Evolutionary conservation across 2,888 invertebrate genomes (phyloP).

Genomic region (Agrochola litura): DNA sequence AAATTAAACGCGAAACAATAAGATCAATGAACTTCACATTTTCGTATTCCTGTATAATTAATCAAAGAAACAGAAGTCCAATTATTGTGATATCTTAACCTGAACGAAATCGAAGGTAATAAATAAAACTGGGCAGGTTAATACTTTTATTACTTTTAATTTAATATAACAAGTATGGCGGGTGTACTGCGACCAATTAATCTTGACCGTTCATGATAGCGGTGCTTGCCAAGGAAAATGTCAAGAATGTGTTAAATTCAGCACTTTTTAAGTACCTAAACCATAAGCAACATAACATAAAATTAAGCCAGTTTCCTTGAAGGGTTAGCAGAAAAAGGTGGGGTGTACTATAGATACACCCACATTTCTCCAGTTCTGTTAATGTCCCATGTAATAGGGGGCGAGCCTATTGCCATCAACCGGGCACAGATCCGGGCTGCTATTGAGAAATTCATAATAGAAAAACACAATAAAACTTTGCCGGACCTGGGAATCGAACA

Average conservation of each 20-base stretch:
- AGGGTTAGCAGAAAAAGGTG: neutral
- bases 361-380: neutral
- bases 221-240: neutral
- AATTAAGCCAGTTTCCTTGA: neutral
- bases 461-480: neutral
- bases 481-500: neutral
- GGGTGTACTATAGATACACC: neutral
- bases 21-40: conserved; percentile 61
- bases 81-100: conserved; percentile 62
- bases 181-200: conserved; percentile 1
- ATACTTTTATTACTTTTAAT: conserved; percentile 38
- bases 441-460: neutral
- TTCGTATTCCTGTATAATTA: conserved; percentile 53
- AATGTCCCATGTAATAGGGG: neutral
- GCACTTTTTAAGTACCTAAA: neutral
- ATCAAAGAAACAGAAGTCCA: conserved; percentile 60
- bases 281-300: neutral
- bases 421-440: neutral
- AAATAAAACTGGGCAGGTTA: conserved; percentile 44
- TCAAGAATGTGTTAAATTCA: neutral
- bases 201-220: conserved; percentile 2
- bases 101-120: conserved; percentile 30
- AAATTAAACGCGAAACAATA: conserved; percentile 36
- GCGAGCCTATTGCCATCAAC: neutral
- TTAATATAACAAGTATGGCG: conserved; percentile 32